A percentile compares a stretch with the other conserved stretches of the same genome.
These are phyloP conservation scores for Lophius americanus DNA, from an alignment of 2,797 vertebrate genomes.

Conservation along the genomic window DNA sequence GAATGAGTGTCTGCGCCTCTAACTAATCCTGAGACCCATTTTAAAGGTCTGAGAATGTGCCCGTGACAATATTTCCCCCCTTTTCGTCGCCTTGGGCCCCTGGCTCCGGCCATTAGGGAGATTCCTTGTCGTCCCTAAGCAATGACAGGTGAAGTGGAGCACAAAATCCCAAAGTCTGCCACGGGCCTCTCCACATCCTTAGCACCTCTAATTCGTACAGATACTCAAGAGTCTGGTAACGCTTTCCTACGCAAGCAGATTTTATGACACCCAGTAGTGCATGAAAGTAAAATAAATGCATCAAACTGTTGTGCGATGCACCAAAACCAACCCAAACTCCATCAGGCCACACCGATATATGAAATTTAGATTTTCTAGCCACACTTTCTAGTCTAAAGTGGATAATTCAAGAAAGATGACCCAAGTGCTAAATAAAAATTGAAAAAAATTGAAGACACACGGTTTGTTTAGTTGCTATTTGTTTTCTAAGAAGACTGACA, in stretches of 20 bases:
- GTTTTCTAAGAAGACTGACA: too few relatives aligned
- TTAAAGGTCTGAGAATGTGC: slow-evolving; percentile 68
- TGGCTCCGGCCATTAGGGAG: slow-evolving; percentile 76
- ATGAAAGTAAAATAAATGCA: not conserved
- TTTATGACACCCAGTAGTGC: slow-evolving; percentile 38
- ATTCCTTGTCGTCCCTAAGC: slow-evolving; percentile 73
- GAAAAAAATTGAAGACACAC: too few relatives aligned
- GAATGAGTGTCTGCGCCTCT: slow-evolving; percentile 67
- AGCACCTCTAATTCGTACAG: slow-evolving; percentile 51
- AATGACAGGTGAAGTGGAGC: slow-evolving; percentile 84
- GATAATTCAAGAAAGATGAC: too few relatives aligned
- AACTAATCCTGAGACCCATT: slow-evolving; percentile 67
- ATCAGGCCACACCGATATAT: too few relatives aligned
- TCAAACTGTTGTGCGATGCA: not conserved
- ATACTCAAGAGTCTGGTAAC: slow-evolving; percentile 39
- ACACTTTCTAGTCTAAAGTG: too few relatives aligned
- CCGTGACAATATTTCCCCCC: slow-evolving; percentile 48
- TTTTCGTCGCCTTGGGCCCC: slow-evolving; percentile 59
- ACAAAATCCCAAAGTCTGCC: slow-evolving; percentile 74
- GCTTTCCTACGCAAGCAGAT: slow-evolving; percentile 20
- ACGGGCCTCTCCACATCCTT: slow-evolving; percentile 35
- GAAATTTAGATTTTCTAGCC: too few relatives aligned
- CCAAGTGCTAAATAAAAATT: too few relatives aligned
- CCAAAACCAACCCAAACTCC: too few relatives aligned
- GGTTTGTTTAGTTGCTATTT: too few relatives aligned